A percentile compares a stretch with the other conserved stretches of the same genome.
Evolutionary conservation across 2,113 vertebrate genomes (phyloP).

Genomic region (Alligator sinensis): DNA sequence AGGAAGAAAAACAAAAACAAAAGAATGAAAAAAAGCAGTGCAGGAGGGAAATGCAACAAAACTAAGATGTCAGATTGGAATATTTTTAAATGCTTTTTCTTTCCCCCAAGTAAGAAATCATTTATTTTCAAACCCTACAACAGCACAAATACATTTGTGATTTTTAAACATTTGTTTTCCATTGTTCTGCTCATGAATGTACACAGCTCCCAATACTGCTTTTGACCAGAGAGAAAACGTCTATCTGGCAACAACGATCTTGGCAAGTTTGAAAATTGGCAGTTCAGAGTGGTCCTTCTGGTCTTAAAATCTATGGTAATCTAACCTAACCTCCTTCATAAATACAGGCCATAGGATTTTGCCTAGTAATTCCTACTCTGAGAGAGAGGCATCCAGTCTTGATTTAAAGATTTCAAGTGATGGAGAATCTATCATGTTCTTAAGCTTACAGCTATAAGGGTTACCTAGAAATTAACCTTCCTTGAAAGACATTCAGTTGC

Average conservation of each 20-base stretch:
- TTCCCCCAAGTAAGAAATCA: neutral
- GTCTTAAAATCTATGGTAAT: slow-evolving; percentile 24
- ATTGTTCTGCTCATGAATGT: neutral
- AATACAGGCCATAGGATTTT: slow-evolving; percentile 46
- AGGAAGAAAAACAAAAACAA: neutral
- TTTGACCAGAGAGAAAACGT: neutral
- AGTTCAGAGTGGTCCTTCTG: neutral
- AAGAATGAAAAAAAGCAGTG: neutral
- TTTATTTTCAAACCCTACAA: neutral
- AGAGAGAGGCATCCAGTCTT: neutral
- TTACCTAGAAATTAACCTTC: neutral
- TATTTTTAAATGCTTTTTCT: neutral
- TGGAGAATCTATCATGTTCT: slow-evolving; percentile 2
- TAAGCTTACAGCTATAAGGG: neutral
- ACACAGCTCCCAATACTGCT: neutral
- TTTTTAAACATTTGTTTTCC: neutral
- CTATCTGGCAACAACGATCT: neutral
- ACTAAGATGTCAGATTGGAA: slow-evolving; percentile 1
- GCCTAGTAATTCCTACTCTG: slow-evolving; percentile 23
- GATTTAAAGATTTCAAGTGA: slow-evolving; percentile 36
- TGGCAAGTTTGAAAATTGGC: neutral
- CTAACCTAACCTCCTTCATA: slow-evolving; percentile 38
- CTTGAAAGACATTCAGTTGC: neutral
- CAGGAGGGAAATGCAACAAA: neutral
- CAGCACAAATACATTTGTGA: neutral